These are phyloP conservation scores for Puma concolor DNA, from an alignment of 2,113 vertebrate genomes.

Conservation along the genomic window DNA sequence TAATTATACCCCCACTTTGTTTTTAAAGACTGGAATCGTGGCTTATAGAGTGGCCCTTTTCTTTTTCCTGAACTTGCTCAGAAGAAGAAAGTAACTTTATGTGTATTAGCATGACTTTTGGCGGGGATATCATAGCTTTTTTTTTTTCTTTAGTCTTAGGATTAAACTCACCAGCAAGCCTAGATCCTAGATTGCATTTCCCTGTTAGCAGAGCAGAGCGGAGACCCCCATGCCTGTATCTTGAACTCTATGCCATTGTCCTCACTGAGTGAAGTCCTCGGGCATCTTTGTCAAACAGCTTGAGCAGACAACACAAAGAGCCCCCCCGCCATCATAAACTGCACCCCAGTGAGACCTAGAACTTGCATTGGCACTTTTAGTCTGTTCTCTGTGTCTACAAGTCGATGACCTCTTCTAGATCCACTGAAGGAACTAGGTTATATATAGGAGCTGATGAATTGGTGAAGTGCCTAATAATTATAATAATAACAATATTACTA, in stretches of 20 bases:
- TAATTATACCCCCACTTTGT: background rate
- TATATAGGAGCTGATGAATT: background rate
- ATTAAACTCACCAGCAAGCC: background rate
- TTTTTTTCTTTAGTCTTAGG: background rate
- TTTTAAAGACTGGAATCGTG: background rate
- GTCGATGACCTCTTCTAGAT: background rate
- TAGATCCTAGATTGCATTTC: background rate
- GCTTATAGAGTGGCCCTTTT: background rate
- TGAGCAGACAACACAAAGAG: background rate
- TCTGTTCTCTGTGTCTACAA: background rate
- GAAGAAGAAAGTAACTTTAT: background rate
- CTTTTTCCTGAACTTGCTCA: conserved; percentile 16
- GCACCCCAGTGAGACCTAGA: background rate
- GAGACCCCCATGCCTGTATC: background rate
- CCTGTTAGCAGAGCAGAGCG: background rate
- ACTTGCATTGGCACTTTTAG: background rate
- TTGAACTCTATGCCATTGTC: background rate
- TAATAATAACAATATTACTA: background rate
- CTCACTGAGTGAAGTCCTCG: accelerated
- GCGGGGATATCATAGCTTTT: background rate
- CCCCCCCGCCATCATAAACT: background rate
- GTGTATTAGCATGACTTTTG: background rate
- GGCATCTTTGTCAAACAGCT: background rate
- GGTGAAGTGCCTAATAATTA: background rate
- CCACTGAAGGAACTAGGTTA: background rate